These are phyloP conservation scores for Chionoecetes opilio DNA, from an alignment of 1,140 invertebrate genomes.

Conservation along the genomic window DNA sequence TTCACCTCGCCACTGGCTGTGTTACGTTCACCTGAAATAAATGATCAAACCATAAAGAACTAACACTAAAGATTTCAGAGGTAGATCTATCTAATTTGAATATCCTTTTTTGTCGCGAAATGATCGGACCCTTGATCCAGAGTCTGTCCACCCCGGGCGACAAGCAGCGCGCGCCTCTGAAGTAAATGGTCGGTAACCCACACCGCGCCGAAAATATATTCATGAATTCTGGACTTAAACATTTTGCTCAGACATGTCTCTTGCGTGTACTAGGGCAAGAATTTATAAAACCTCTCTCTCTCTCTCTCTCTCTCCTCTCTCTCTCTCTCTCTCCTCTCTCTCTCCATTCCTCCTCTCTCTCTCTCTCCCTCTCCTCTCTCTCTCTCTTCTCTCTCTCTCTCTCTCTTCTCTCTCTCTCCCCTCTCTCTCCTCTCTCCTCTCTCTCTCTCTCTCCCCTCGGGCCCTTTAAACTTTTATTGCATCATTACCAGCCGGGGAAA, in stretches of 20 bases:
- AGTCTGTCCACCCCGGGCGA: too few species aligned
- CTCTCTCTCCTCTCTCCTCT: slow-evolving; percentile 25
- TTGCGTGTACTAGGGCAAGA: background rate
- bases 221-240: background rate
- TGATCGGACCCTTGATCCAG: too few species aligned
- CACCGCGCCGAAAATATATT: too few species aligned
- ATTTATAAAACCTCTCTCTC: background rate
- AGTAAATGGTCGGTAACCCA: background rate
- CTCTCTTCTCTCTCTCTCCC: slow-evolving; percentile 1
- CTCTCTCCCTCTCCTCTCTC: background rate
- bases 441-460: background rate
- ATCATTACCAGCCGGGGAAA: background rate
- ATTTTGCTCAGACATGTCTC: background rate
- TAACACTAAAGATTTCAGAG: too few species aligned
- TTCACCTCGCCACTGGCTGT: too few species aligned
- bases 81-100: too few species aligned
- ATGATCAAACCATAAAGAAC: too few species aligned
- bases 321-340: too few species aligned
- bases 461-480: background rate
- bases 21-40: too few species aligned
- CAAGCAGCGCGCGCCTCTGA: background rate
- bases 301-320: background rate
- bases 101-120: too few species aligned
- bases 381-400: background rate
- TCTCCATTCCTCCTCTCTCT: too few species aligned